phyloP scores from a whole-genome alignment of 2,797 vertebrate genomes.

The Glyptemys insculpta region DNA sequence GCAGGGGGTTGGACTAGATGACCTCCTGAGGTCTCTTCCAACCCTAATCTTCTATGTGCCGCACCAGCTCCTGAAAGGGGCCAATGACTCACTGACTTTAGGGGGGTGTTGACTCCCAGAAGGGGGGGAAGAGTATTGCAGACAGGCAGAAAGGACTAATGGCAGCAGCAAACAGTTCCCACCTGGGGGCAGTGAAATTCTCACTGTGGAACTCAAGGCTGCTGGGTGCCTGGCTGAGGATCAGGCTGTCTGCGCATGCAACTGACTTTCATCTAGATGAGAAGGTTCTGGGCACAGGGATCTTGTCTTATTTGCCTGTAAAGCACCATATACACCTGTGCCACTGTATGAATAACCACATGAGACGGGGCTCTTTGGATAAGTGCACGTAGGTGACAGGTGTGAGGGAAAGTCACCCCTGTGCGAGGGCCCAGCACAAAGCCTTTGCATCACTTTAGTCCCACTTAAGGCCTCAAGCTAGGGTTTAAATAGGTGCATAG shows the following conservation, averaged over 20 bases:
- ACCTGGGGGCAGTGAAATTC: not conserved
- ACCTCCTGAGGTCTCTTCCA: too few species aligned
- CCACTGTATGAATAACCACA: not conserved
- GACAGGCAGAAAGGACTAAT: not conserved
- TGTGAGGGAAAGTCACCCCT: not conserved
- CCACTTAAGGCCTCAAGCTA: not conserved
- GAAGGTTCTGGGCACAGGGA: not conserved
- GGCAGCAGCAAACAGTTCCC: not conserved
- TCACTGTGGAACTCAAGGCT: not conserved
- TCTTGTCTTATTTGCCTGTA: not conserved
- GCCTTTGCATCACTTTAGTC: not conserved
- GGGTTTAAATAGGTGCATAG: not conserved
- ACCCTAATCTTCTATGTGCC: rapidly evolving
- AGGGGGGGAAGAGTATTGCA: not conserved
- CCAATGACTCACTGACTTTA: not conserved
- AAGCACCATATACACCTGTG: not conserved
- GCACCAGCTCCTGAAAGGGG: not conserved
- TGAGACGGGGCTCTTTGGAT: not conserved
- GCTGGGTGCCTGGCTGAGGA: not conserved
- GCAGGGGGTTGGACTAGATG: too few species aligned
- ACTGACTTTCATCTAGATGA: too few species aligned
- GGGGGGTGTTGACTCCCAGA: not conserved
- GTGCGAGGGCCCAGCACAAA: not conserved
- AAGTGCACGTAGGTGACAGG: not conserved
- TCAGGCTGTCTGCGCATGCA: not conserved